A percentile compares a stretch with the other conserved stretches of the same genome.
Conservation (phyloP, 2,888 invertebrate genomes). For the Cephus runcator region DNA sequence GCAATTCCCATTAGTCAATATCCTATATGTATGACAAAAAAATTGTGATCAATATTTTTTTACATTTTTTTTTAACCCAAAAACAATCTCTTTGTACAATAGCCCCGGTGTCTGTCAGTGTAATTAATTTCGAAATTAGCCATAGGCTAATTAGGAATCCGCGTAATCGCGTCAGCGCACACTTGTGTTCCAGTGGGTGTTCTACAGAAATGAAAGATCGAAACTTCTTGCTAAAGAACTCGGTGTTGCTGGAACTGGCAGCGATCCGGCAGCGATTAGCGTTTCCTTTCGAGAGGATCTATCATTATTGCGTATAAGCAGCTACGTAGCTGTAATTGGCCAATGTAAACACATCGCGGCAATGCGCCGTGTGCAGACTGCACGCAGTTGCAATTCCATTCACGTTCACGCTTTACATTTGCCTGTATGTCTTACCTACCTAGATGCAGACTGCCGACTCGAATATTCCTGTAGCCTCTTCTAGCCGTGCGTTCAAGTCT, state of each 20-base stretch:
- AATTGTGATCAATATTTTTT: not conserved
- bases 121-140: not conserved
- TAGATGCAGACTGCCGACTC: slow-evolving; percentile 36
- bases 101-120: not conserved
- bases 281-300: slow-evolving; percentile 23
- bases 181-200: not conserved
- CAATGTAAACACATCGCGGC: slow-evolving; percentile 34
- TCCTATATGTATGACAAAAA: not conserved
- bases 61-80: not conserved
- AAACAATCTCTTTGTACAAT: not conserved
- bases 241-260: not conserved
- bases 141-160: not conserved
- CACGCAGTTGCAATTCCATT: slow-evolving; percentile 28
- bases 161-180: not conserved
- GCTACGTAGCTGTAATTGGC: slow-evolving; percentile 40
- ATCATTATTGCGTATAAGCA: slow-evolving; percentile 39
- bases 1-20: not conserved
- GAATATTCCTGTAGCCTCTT: slow-evolving; percentile 42
- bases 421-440: slow-evolving; percentile 37
- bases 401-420: slow-evolving; percentile 24
- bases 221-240: not conserved
- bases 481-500: slow-evolving; percentile 51
- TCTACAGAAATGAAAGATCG: not conserved
- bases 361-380: slow-evolving; percentile 7
- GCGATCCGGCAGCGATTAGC: not conserved